Base-by-base conservation (phyloP, 2,113 vertebrate species). In the Nyctereutes procyonoides region DNA sequence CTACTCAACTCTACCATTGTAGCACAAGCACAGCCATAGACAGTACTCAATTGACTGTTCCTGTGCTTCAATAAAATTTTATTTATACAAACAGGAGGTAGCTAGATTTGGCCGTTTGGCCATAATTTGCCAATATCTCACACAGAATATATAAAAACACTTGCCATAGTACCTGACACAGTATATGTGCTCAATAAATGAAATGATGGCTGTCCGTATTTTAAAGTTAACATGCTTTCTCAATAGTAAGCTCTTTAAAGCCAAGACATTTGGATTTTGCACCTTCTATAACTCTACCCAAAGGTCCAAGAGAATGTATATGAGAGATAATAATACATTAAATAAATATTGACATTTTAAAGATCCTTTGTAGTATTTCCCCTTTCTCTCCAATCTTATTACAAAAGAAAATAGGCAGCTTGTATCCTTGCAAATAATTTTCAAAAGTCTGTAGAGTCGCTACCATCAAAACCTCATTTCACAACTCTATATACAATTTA, bases 391-490 rank as follows among this genome's bases (percentile, higher is more conserved):
- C 22, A 85, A 51, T 74, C 81, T 96, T 88, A 84, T 62, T 58
- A 73, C 3, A 0, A 51, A 51, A 65, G 87, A 89, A 86, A 79
- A 55, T 12, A 30, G 76, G 43, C 22, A 93, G 43, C 20, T 82
- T 86, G 35, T 81, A 32, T 83, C 69, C 51, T 73, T 90, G 73
- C 30, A 93, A 89, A 91, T 93, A 88, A 48, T 43, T 95, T 96
- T 67, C 62, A 83, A 48, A 95, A 79, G 65, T 93, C 86, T 95
- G 53, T 48, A 89, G 17, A 79, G 38, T 86, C n/a, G 51, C 4
- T 14, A 58, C 19, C 55, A 92, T 73, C 63, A 79, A 48, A 93
- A 73, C 26, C 20, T 62, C 20, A 90, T 71, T 94, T 95, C 67
- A 55, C 32, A 90, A 81, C 9, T 79, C 48, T 51, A 3, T 56